phyloP scores from a whole-genome alignment of 1,140 invertebrate species.

The Drosophila pruinosa region DNA sequence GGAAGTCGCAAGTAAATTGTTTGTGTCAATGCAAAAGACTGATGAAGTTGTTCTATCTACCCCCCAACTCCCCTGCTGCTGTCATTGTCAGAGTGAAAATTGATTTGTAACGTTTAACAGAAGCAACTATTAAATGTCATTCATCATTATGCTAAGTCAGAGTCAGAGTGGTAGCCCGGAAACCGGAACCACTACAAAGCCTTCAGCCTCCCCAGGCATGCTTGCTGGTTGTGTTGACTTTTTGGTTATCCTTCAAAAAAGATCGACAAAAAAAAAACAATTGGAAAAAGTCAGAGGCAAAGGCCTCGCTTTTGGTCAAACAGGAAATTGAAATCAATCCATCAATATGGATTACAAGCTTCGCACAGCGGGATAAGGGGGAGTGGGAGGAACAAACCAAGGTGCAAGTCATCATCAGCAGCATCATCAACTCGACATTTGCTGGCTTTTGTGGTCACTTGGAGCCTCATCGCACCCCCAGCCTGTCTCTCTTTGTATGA shows the following conservation, averaged over 20 bases:
- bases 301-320: conserved; percentile 36
- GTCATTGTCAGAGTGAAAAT: conserved; percentile 54
- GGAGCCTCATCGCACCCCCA: not conserved
- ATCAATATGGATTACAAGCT: conserved; percentile 81
- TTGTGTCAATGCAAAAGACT: conserved; percentile 61
- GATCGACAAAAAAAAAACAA: too few species aligned
- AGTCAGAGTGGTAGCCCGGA: conserved; percentile 40
- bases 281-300: conserved; percentile 46
- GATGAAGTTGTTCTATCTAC: conserved; percentile 30
- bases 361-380: conserved; percentile 16
- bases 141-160: conserved; percentile 80
- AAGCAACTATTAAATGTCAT: conserved; percentile 70
- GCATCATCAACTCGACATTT: conserved; percentile 28
- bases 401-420: conserved; percentile 69
- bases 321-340: conserved; percentile 83
- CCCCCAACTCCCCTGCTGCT: not conserved
- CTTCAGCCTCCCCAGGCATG: not conserved
- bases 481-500: conserved; percentile 56
- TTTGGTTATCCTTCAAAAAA: conserved; percentile 53
- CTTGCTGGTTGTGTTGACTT: conserved; percentile 47
- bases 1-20: conserved; percentile 61
- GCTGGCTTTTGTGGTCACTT: conserved; percentile 35
- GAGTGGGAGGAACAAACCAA: conserved; percentile 8
- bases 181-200: conserved; percentile 71
- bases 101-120: conserved; percentile 77